Percentiles rank a stretch among this genome's conserved stretches.
phyloP scores from a whole-genome alignment of 1,140 invertebrate species.

The Arctopsyche grandis region DNA sequence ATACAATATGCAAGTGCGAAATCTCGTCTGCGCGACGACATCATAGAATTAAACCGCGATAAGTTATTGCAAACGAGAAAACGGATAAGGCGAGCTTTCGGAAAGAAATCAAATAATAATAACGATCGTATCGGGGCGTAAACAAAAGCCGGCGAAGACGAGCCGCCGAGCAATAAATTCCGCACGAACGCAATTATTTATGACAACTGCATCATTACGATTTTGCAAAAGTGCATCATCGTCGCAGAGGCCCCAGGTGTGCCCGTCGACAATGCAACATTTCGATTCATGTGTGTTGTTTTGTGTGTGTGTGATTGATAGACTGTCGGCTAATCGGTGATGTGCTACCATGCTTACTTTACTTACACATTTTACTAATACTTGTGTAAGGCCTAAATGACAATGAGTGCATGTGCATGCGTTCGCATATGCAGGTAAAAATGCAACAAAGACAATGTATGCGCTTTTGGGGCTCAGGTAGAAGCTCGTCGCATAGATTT shows the following conservation, averaged over 20 bases:
- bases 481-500: too few species aligned
- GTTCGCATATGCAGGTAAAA: conserved; percentile 44
- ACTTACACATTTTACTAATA: neutral
- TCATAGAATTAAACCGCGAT: too few species aligned
- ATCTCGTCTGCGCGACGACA: too few species aligned
- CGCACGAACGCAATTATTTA: conserved; percentile 49
- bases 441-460: conserved; percentile 44
- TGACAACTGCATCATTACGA: conserved; percentile 53
- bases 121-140: conserved; percentile 34
- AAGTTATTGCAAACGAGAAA: too few species aligned
- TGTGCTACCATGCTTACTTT: neutral
- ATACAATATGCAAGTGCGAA: too few species aligned
- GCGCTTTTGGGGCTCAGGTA: too few species aligned
- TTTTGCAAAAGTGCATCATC: conserved; percentile 21
- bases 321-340: conserved; percentile 47
- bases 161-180: conserved; percentile 44
- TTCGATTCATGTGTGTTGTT: neutral
- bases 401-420: conserved; percentile 26
- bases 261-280: neutral
- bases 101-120: conserved; percentile 13
- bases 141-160: conserved; percentile 19
- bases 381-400: neutral
- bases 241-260: conserved; percentile 43
- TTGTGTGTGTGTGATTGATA: conserved; percentile 49
- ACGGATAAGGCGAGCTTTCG: too few species aligned